Base-by-base conservation (phyloP, 2,113 vertebrate species). In the Heterocephalus glaber region DNA sequence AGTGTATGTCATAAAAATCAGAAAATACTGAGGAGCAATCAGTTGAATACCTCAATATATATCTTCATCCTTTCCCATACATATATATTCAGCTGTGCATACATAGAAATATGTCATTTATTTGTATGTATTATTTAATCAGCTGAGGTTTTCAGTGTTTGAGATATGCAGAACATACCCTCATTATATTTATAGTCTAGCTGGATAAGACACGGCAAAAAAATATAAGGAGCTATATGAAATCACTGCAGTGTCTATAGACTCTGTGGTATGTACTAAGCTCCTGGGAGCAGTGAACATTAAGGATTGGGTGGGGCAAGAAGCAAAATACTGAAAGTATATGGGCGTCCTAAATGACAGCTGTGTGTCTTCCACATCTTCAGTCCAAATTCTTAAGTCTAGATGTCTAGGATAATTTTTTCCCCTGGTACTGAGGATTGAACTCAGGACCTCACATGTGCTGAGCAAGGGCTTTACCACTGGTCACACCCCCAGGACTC, bases 1-100 rank as follows among this genome's bases (percentile, higher is more conserved):
- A 54, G 12, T 66, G 12, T 84, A 28, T n/a, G 38, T 56, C 77
- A 81, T 92, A 92, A 92, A 95, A 94, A 63, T 92, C 44, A 77
- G 58, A 87, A 92, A 86, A 93, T 83, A 60, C 12, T 79, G 76
- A 87, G 41, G 77, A 77, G 74, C 8, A 95, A 9, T 66, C 33
- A 77, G 86, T 81, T 92, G 61, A 92, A 58, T 81, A 35, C 30
- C 20, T 90, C 86, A 77, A 60, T 77, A 5, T 83, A 49, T 7
- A 77, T 47, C 22, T 80, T 80, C 58, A 7, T 90, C 22, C n/a
- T 91, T 94, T 89, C 49, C 58, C 24, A 16, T 76, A 30, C 30
- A 35, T 81, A 35, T 74, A 47, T 85, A 79, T 52, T 80, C 72
- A 63, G 5, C 68, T 76, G 0, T 70, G 13, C 24, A 30, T 72